Percentiles rank a stretch among this genome's conserved stretches.
Evolutionary conservation across 1,140 invertebrate species (phyloP).

Genomic region (Bombus cullumanus): DNA sequence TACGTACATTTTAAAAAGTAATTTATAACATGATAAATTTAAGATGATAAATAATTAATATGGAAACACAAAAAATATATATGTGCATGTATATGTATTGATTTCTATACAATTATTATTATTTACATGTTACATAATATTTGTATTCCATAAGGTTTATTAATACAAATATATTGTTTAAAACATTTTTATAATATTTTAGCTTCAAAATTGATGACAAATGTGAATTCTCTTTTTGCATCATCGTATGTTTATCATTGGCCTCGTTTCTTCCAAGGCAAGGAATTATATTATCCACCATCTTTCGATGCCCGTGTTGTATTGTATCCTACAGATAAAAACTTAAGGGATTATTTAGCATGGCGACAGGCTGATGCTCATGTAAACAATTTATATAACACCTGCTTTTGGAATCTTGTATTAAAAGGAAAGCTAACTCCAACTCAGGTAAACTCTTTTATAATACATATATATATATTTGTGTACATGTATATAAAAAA

Average conservation of each 20-base stretch:
- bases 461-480: slow-evolving; percentile 18
- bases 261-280: slow-evolving; percentile 89
- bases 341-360: slow-evolving; percentile 95
- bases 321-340: slow-evolving; percentile 94
- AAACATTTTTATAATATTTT: slow-evolving; percentile 55
- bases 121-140: background rate
- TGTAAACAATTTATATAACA: slow-evolving; percentile 99
- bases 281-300: slow-evolving; percentile 91
- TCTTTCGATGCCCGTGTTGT: slow-evolving; percentile 95
- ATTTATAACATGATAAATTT: background rate
- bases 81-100: background rate
- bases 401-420: slow-evolving; percentile 96
- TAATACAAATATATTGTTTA: background rate
- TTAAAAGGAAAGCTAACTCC: slow-evolving; percentile 89
- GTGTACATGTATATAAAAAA: slow-evolving; percentile 5
- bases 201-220: slow-evolving; percentile 91
- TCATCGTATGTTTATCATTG: slow-evolving; percentile 95
- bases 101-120: background rate
- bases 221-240: slow-evolving; percentile 94
- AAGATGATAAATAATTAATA: background rate
- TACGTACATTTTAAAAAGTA: slow-evolving; percentile 52
- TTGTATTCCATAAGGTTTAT: background rate
- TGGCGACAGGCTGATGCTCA: slow-evolving; percentile 99
- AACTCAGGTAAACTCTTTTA: slow-evolving; percentile 83
- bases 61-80: background rate